Percentiles rank a stretch among this genome's conserved stretches.
Conservation (phyloP, 2,113 vertebrate species). For the Acrocephalus kingi region DNA sequence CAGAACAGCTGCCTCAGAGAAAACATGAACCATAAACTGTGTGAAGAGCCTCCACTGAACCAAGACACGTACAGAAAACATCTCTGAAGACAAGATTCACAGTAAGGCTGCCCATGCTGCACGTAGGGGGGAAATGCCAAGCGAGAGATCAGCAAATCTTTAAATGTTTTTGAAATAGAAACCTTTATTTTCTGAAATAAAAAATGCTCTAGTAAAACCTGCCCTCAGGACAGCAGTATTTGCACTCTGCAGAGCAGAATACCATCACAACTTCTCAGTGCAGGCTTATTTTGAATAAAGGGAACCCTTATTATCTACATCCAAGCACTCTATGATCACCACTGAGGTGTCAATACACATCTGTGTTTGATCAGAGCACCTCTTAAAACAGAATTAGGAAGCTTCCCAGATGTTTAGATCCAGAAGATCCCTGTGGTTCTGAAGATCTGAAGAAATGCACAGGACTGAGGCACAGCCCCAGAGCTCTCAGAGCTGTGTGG, state of each 20-base stretch:
- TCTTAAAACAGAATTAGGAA: background rate
- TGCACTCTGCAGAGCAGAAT: background rate
- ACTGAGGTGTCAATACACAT: accelerated
- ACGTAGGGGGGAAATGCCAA: accelerated
- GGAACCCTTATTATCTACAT: background rate
- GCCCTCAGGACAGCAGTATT: background rate
- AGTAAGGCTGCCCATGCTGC: background rate
- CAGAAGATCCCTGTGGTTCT: background rate
- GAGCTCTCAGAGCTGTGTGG: accelerated
- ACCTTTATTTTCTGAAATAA: background rate
- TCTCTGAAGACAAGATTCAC: background rate
- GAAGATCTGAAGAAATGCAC: background rate
- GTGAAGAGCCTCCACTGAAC: background rate
- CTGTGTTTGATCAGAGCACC: background rate
- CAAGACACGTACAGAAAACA: background rate
- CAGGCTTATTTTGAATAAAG: background rate
- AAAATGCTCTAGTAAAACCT: background rate
- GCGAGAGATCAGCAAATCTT: background rate
- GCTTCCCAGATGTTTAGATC: background rate
- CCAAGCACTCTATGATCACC: background rate
- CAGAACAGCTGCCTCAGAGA: background rate
- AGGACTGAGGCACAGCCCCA: background rate
- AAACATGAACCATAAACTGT: background rate
- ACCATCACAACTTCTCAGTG: background rate
- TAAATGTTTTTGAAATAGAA: background rate